A percentile compares a stretch with the other conserved stretches of the same genome.
Conservation (phyloP, 2,797 vertebrate genomes). For the Lateolabrax maculatus region DNA sequence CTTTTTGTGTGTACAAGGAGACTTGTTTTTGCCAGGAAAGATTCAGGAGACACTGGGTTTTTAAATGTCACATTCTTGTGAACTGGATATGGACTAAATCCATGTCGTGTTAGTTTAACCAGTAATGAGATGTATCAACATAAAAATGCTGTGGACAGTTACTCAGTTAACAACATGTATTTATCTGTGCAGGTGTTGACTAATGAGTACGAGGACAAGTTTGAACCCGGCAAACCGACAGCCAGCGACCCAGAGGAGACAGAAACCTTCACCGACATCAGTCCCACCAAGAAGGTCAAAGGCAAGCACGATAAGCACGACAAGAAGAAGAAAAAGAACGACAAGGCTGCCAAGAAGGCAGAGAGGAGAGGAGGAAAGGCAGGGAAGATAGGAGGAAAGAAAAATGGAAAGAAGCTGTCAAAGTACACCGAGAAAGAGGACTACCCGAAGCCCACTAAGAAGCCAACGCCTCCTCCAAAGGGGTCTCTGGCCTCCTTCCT, state of each 20-base stretch:
- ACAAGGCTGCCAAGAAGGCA: conserved; percentile 88
- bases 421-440: conserved; percentile 87
- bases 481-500: conserved; percentile 88
- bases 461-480: conserved; percentile 80
- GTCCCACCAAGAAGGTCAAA: conserved; percentile 86
- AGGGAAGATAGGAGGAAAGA: conserved; percentile 86
- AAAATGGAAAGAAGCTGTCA: conserved; percentile 87
- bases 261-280: conserved; percentile 70
- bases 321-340: conserved; percentile 91
- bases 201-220: conserved; percentile 92
- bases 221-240: conserved; percentile 83
- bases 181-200: conserved; percentile 84
- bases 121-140: not conserved
- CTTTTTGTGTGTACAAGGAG: not conserved
- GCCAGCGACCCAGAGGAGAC: conserved; percentile 83
- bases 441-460: conserved; percentile 87
- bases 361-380: conserved; percentile 89
- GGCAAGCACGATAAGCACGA: conserved; percentile 88
- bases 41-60: not conserved
- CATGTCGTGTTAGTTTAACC: not conserved
- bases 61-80: not conserved
- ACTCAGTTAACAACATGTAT: not conserved
- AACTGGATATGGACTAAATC: not conserved
- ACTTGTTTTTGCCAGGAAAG: not conserved
- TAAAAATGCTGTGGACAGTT: not conserved